phyloP scores from a whole-genome alignment of 2,888 invertebrate genomes.

The Nebria salina region DNA sequence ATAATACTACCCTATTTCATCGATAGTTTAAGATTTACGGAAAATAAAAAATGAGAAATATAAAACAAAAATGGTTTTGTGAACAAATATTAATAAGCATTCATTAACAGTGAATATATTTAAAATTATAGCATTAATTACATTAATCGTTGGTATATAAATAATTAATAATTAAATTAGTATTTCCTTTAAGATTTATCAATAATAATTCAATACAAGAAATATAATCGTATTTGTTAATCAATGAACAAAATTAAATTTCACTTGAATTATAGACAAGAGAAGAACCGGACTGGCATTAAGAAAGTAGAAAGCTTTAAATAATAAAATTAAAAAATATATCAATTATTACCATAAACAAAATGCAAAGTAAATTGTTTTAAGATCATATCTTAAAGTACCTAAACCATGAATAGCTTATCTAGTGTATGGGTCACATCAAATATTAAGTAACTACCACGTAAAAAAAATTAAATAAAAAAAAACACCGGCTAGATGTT shows the following conservation, averaged over 20 bases:
- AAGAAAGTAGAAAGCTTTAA: conserved; percentile 25
- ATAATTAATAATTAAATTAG: too few species aligned
- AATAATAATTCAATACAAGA: background rate
- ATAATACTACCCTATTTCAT: too few species aligned
- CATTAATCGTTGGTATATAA: too few species aligned
- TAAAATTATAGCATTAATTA: too few species aligned
- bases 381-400: background rate
- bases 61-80: too few species aligned
- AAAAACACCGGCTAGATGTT: background rate
- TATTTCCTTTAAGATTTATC: background rate
- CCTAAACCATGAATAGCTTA: too few species aligned
- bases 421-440: too few species aligned
- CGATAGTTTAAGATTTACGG: too few species aligned
- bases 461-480: background rate
- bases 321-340: conserved; percentile 6
- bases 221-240: conserved; percentile 2
- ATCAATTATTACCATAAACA: background rate
- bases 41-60: too few species aligned
- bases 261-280: conserved; percentile 8
- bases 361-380: background rate
- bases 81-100: too few species aligned
- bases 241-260: conserved; percentile 14
- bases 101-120: too few species aligned
- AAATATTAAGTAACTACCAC: too few species aligned
- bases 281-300: conserved; percentile 7